Evolutionary conservation across 2,888 invertebrate species (phyloP), one percentile per base, ranked within the genome.

Genomic region (Dicyrtomina minuta): DNA sequence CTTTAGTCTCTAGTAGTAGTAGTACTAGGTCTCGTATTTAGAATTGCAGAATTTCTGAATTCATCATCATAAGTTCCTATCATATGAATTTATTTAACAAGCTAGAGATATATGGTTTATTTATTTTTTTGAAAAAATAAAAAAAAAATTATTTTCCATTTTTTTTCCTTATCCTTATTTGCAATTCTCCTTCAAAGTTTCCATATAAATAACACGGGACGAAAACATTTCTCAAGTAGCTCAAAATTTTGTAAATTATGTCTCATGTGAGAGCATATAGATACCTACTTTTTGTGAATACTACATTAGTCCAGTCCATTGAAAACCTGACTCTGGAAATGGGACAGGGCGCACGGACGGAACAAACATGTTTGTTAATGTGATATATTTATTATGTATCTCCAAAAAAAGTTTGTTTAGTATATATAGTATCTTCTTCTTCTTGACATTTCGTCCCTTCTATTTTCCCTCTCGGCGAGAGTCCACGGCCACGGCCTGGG

Each of bases 241-340:
- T 33, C 33, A 33, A 33, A n/a, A 44, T 44, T 62, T 62, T 44
- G 49, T 62, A 62, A 62, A 62, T 62, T 62, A 60, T 60, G 44
- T 43, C 44, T 60, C 60, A 44, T 60, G 43, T 24, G 22, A 43
- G 46, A 13, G 26, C 46, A 12, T 43, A 1, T 24, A n/a, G 26
- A 43, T 17, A 44, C 27, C n/a, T n/a, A n/a, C n/a, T n/a, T 62
- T 46, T 62, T 62, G 49, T 62, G 26, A 61, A 61, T 44, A 22
- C 44, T 24, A 60, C 26, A 60, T 60, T 60, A 20, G 60, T 62
- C 24, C 27, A 62, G 17, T 33, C 46, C 33, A 49, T 62, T 62
- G 49, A 49, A 27, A 49, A 49, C 17, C 5, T 26, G 55, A 24
- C 10, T 55, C 27, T 49, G 49, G 41, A n/a, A 60, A 41, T 60